Evolutionary conservation across 2,888 invertebrate species (phyloP), one percentile per base, ranked within the genome.

Genomic region (Sarcophaga caerulescens): DNA sequence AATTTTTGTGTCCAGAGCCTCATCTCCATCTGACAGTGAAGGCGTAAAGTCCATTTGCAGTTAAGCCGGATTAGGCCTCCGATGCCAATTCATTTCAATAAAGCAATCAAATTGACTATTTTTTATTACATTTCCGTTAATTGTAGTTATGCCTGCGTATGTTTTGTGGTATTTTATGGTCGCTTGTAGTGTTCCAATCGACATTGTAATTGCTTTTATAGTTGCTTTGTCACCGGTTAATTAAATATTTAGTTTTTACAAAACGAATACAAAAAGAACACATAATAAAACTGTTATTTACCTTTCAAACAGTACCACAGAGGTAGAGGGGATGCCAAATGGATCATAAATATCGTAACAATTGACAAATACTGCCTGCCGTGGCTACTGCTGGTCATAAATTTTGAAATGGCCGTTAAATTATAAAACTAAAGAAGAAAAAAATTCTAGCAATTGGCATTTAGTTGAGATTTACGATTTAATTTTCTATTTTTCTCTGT

Each of bases 401-500:
- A 35, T 35, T 35, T 8, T 35, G 35, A 10, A 35, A 10, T 8
- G 35, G 10, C 35, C 35, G 10, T 35, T 35, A 35, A 35, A 1
- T 35, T 35, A 35, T 35, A 35, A 35, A 35, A 35, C 35, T 35
- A 10, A 35, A 35, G 35, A 8, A 35, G 10, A 35, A 35, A 35
- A 35, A 35, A 35, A 8, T 8, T 8, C 35, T 2, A 35, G 35
- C 35, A 52, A 77, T 76, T 91, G 90, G 90, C 90, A 90, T 87
- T 88, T 89, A 75, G 91, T 90, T 89, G 91, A 91, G 90, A 90
- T 90, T 91, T 90, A 90, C 89, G 87, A 89, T 88, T 35, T 35
- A 35, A 35, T 35, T 35, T 35, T 35, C 10, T 35, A 73, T 70
- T 35, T 77, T 77, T 68, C n/a, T 35, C 12, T 68, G 45, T 35